Percentiles rank a stretch among this genome's conserved stretches.
These are phyloP conservation scores for Phanerotoma sp. DNA, from an alignment of 2,888 invertebrate genomes.

Conservation along the genomic window DNA sequence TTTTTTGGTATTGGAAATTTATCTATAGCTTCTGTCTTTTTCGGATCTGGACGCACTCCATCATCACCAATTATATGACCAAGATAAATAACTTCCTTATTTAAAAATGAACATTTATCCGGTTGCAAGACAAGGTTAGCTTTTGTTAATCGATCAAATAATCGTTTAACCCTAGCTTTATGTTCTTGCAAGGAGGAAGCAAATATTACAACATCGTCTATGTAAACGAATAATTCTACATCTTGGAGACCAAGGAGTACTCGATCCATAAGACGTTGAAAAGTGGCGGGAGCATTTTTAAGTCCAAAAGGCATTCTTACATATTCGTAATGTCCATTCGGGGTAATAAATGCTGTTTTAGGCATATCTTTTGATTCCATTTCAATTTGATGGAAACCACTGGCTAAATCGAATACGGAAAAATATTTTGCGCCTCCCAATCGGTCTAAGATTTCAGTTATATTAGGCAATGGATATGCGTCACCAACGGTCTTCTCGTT, in stretches of 20 bases:
- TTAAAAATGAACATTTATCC: constrained; percentile 19
- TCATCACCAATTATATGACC: constrained; percentile 11
- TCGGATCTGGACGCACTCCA: constrained; percentile 14
- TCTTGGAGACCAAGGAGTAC: constrained; percentile 2
- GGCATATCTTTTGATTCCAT: constrained; percentile 25
- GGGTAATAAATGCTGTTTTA: constrained; percentile 30
- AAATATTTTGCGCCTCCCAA: constrained; percentile 26
- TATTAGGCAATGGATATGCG: too few species aligned
- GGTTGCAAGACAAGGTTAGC: constrained; percentile 13
- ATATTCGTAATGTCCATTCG: constrained; percentile 36
- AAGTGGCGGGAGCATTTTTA: not conserved
- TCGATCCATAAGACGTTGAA: not conserved
- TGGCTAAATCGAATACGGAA: constrained; percentile 22
- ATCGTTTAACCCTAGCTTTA: not conserved
- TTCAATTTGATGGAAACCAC: constrained; percentile 42
- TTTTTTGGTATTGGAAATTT: constrained; percentile 16
- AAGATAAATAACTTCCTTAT: constrained; percentile 10
- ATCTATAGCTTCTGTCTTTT: constrained; percentile 10
- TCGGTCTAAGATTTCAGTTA: too few species aligned
- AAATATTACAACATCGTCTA: constrained; percentile 17
- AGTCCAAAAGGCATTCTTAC: constrained; percentile 31
- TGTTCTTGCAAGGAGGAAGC: constrained; percentile 10
- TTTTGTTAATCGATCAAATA: constrained; percentile 9
- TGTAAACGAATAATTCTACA: not conserved
- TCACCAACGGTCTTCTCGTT: too few species aligned